These are phyloP conservation scores for Meghimatium bilineatum DNA, from an alignment of 2,888 invertebrate genomes.

Conservation along the genomic window DNA sequence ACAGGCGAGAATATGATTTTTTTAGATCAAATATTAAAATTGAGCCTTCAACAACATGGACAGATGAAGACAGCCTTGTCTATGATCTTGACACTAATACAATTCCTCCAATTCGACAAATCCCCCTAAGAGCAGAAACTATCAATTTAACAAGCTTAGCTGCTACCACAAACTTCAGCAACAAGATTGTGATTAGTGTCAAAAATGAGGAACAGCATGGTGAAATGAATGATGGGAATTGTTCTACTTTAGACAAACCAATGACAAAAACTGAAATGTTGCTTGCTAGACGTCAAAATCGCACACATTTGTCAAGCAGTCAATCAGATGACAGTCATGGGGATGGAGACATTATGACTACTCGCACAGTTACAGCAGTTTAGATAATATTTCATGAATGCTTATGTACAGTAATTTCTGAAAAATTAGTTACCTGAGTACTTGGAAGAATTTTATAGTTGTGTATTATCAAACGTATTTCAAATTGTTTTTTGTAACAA, in stretches of 20 bases:
- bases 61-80: conserved; percentile 23
- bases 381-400: conserved; percentile 31
- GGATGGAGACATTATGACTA: conserved; percentile 38
- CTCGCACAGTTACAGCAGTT: conserved; percentile 60
- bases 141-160: neutral
- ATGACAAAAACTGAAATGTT: conserved; percentile 75
- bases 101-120: neutral
- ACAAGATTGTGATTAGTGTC: conserved; percentile 36
- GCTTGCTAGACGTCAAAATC: conserved; percentile 66
- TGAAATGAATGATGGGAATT: conserved; percentile 18
- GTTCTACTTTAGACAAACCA: conserved; percentile 52
- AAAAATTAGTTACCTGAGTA: too few species aligned
- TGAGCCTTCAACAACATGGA: conserved; percentile 40
- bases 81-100: neutral
- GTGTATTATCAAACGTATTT: too few species aligned
- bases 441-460: too few species aligned
- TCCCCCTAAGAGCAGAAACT: conserved; percentile 15
- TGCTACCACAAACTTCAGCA: neutral
- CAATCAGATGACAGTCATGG: conserved; percentile 27
- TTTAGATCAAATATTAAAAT: conserved; percentile 35
- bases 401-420: too few species aligned
- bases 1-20: conserved; percentile 45
- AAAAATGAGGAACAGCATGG: neutral
- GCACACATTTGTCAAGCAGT: conserved; percentile 53
- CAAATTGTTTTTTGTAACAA: too few species aligned